Conservation (phyloP, 2,797 vertebrate genomes). For the Squalus acanthias region DNA sequence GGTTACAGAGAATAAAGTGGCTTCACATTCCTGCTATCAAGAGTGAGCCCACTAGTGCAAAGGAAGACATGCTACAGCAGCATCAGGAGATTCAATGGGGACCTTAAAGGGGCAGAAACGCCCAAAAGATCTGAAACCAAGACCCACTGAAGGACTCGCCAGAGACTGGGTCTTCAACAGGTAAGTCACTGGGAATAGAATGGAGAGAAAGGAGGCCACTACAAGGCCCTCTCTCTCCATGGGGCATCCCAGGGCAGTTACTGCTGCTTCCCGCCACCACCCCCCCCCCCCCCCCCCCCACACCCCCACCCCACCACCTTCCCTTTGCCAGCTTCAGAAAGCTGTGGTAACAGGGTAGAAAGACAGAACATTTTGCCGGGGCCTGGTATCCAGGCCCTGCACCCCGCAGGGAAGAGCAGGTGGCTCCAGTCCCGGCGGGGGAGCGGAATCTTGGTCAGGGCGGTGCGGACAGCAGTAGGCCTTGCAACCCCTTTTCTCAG, state of each 20-base stretch:
- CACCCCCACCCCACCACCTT: not conserved
- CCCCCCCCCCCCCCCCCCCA: not conserved
- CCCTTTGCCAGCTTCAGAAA: not conserved
- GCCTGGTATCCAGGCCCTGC: too few relatives aligned
- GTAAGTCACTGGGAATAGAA: not conserved
- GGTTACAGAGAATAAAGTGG: not conserved
- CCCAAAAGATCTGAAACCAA: not conserved
- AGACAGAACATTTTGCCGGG: not conserved
- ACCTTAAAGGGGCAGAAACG: not conserved
- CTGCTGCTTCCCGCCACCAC: not conserved
- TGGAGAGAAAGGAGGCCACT: not conserved
- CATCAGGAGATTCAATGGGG: not conserved
- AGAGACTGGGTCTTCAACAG: not conserved
- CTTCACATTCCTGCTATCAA: not conserved
- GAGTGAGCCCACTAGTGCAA: not conserved
- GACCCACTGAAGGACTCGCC: not conserved
- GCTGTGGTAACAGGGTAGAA: not conserved
- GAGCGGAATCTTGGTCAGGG: not conserved
- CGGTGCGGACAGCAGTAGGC: not conserved
- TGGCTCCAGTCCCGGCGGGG: not conserved
- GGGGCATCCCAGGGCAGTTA: not conserved
- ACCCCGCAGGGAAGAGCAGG: not conserved
- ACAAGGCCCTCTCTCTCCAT: not conserved
- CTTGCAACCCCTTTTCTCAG: not conserved
- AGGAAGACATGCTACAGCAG: not conserved